These are phyloP conservation scores for Sebastes taczanowskii DNA, from an alignment of 2,797 vertebrate genomes.

Conservation along the genomic window DNA sequence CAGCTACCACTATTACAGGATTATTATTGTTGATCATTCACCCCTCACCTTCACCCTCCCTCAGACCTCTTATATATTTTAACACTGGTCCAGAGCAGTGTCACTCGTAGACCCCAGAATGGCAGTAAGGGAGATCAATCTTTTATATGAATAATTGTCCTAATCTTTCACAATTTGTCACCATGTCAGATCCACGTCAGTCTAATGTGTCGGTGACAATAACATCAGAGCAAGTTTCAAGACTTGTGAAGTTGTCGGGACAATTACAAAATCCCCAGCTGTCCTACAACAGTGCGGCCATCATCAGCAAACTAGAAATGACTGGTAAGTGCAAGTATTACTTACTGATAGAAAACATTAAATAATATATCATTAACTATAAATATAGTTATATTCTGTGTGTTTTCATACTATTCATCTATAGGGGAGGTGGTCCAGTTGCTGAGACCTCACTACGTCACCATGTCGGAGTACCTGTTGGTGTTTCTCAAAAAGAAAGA, in stretches of 20 bases:
- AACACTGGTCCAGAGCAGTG: no score
- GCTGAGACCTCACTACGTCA: constrained; percentile 60
- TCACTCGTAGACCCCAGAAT: no score
- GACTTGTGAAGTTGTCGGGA: constrained; percentile 55
- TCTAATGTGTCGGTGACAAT: constrained; percentile 30
- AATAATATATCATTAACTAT: no score
- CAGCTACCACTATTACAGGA: no score
- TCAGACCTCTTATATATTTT: no score
- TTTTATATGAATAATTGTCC: not conserved
- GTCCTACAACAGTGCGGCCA: constrained; percentile 55
- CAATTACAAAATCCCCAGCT: constrained; percentile 46
- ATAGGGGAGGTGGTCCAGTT: constrained; percentile 23
- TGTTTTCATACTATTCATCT: not conserved
- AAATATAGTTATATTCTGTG: not conserved
- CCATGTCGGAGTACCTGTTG: constrained; percentile 47
- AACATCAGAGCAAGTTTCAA: constrained; percentile 54
- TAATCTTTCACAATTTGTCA: not conserved
- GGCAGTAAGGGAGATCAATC: no score
- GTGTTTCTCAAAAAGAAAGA: constrained; percentile 61
- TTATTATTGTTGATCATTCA: no score
- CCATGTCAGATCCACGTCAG: constrained; percentile 55
- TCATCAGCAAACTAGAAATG: constrained; percentile 67
- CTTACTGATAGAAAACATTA: not conserved
- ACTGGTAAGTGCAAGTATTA: constrained; percentile 44
- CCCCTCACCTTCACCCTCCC: no score